phyloP scores from a whole-genome alignment of 2,888 invertebrate genomes.

The Drosophila buzzatii region DNA sequence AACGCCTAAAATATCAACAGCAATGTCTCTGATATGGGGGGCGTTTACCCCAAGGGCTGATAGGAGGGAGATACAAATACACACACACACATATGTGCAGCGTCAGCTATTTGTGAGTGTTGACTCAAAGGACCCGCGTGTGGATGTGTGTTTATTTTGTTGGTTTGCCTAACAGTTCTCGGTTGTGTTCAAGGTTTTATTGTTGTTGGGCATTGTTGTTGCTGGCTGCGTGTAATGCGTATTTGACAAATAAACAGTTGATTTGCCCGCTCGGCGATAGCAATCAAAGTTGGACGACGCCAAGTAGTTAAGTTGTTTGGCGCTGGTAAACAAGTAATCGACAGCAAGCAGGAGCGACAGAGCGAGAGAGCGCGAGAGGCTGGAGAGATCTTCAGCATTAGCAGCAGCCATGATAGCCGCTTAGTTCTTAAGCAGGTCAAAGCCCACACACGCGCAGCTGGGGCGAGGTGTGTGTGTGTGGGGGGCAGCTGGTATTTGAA shows the following conservation, averaged over 20 bases:
- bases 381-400: conserved; percentile 9
- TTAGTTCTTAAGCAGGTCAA: conserved; percentile 61
- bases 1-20: conserved; percentile 78
- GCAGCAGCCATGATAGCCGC: conserved; percentile 42
- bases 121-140: conserved; percentile 59
- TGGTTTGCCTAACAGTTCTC: conserved; percentile 38
- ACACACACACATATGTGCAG: conserved; percentile 67
- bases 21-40: conserved; percentile 60
- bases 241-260: conserved; percentile 81
- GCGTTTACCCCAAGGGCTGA: conserved; percentile 58
- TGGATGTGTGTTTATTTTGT: conserved; percentile 16
- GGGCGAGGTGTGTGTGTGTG: background rate
- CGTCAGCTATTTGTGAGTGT: conserved; percentile 69
- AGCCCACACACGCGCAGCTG: conserved; percentile 22
- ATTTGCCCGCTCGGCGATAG: conserved; percentile 68
- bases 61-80: background rate
- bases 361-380: background rate
- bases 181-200: conserved; percentile 56
- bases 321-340: conserved; percentile 78
- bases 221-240: conserved; percentile 74
- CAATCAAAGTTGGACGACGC: conserved; percentile 69
- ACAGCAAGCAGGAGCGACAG: conserved; percentile 25
- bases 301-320: conserved; percentile 79
- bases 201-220: conserved; percentile 44
- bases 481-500: conserved; percentile 48